These are phyloP conservation scores for Scylla paramamosain DNA, from an alignment of 1,140 invertebrate genomes.

Conservation along the genomic window DNA sequence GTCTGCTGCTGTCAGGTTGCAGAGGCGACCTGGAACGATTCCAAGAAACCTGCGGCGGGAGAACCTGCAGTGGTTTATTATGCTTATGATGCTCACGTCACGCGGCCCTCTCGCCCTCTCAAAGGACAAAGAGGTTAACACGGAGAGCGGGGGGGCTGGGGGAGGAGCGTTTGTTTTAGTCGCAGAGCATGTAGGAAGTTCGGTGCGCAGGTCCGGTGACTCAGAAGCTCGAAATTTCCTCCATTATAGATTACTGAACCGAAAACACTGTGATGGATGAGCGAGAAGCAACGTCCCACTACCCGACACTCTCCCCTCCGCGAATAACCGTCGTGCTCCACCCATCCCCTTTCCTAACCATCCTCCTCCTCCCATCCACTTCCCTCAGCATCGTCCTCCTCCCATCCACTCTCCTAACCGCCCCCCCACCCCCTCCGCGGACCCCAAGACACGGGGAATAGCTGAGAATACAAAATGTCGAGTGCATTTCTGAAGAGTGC, in stretches of 20 bases:
- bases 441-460: too few species aligned
- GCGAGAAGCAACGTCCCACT: background rate
- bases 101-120: background rate
- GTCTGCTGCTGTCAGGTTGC: background rate
- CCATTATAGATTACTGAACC: background rate
- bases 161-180: background rate
- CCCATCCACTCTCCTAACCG: too few species aligned
- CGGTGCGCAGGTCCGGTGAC: background rate
- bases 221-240: background rate
- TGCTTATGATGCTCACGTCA: background rate
- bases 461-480: too few species aligned
- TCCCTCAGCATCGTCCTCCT: too few species aligned
- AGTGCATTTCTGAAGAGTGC: too few species aligned
- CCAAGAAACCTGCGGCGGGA: conserved; percentile 17
- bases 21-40: background rate
- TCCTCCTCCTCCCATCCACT: background rate
- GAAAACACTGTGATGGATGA: background rate
- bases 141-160: background rate
- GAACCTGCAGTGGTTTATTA: conserved; percentile 1
- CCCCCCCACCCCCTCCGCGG: too few species aligned
- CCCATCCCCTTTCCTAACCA: background rate
- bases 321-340: too few species aligned
- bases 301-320: background rate
- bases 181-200: background rate
- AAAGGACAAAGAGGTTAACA: background rate